Conservation (phyloP, 2,113 vertebrate genomes). For the Barnardius zonarius region DNA sequence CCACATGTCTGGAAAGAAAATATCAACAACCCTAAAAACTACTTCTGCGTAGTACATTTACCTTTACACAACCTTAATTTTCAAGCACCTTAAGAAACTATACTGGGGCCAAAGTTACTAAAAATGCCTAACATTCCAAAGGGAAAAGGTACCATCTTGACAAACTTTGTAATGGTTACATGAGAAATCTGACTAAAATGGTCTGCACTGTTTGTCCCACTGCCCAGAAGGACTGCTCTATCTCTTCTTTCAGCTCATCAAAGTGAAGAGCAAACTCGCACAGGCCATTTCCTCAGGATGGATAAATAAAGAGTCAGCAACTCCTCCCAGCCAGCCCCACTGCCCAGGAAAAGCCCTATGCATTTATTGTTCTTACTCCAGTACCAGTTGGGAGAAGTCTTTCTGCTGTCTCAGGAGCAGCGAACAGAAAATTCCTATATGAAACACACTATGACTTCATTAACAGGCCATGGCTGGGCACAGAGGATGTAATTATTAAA, state of each 20-base stretch:
- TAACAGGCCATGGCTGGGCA: conserved; percentile 64
- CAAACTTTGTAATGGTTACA: neutral
- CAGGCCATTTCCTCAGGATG: conserved; percentile 49
- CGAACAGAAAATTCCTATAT: conserved; percentile 64
- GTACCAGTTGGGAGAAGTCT: conserved; percentile 56
- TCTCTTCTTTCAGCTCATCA: conserved; percentile 55
- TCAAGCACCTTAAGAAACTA: neutral
- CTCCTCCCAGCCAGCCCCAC: conserved; percentile 39
- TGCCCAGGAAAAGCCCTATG: conserved; percentile 63
- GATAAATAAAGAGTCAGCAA: conserved; percentile 52
- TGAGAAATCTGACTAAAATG: neutral
- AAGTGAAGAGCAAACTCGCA: conserved; percentile 45
- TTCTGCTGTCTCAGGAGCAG: conserved; percentile 51
- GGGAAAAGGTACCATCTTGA: neutral
- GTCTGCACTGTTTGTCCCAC: neutral
- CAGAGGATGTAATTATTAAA: conserved; percentile 70
- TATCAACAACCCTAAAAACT: neutral
- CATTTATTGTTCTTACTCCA: conserved; percentile 56
- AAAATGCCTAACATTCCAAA: neutral
- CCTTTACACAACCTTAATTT: neutral
- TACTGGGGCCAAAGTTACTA: neutral
- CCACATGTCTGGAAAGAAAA: neutral
- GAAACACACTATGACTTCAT: conserved; percentile 43
- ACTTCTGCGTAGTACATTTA: neutral
- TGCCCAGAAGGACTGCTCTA: conserved; percentile 14